Base-by-base conservation (phyloP, 2,797 vertebrate genomes). In the Mormyrops boulengeri region DNA sequence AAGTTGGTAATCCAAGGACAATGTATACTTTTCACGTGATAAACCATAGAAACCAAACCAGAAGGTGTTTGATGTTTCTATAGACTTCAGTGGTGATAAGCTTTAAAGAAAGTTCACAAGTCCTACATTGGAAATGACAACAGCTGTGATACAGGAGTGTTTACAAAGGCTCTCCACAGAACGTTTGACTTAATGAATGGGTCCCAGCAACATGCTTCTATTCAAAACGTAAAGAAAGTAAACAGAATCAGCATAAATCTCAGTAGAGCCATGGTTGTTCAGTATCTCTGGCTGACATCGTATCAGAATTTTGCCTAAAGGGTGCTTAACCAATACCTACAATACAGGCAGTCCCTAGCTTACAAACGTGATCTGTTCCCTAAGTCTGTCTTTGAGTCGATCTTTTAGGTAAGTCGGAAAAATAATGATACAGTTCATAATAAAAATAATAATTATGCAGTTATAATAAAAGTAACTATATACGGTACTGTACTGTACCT, bases 111-210 rank as follows among this genome's bases (percentile, higher is more conserved):
- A 89, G 86, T 85, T 88, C 80, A 53, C 49, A 89, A 90, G 88
- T 91, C 88, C 91, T 89, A 84, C 88, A 91, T 57, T 89, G 88
- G 69, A 50, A 88, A 69, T 22, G 41, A 12, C 89, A 91, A 91
- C 87, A 87, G 50, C 12, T 87, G 85, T 57, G 47, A 38, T 55
- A 9, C 52, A 49, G 12, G 52, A 87, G 30, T 55, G 85, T 55
- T 57, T 41, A 41, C 85, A 60, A 52, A 60, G 49, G 53, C 12
- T 55, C 85, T 87, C 7, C 52, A 87, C 52, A 8, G 30, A 41
- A 19, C 30, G 17, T 60, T n/a, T 57, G 52, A n/a, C 6, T 87
- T 60, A 87, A 41, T 55, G 52, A 38, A 34, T 26, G 34, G 22
- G 6, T 34, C 85, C 57, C 50, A 38, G 50, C 85, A 57, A 17